Conservation (phyloP, 2,113 vertebrate species). For the Hyaena hyaena region DNA sequence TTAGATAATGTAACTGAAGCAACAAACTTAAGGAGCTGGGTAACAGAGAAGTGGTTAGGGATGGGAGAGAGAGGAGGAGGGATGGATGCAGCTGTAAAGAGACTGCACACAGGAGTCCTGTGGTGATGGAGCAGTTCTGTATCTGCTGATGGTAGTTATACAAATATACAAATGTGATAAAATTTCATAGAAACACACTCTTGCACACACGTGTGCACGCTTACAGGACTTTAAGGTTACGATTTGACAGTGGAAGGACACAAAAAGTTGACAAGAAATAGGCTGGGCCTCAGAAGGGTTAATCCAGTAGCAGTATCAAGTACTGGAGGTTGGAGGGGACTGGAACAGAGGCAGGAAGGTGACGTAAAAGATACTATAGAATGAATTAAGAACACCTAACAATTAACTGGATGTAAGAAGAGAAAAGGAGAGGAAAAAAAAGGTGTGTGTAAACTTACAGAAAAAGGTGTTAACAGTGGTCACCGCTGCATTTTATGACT, state of each 20-base stretch:
- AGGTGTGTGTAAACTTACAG: background rate
- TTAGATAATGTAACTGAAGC: background rate
- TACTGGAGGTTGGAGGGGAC: background rate
- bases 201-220: background rate
- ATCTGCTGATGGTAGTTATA: background rate
- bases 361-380: background rate
- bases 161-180: background rate
- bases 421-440: background rate
- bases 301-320: background rate
- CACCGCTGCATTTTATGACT: background rate
- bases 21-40: background rate
- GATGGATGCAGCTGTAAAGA: background rate
- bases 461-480: background rate
- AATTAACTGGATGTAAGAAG: background rate
- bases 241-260: background rate
- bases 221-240: background rate
- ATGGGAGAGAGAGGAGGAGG: too few relatives aligned
- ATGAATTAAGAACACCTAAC: background rate
- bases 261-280: background rate
- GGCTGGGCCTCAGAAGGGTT: too few relatives aligned
- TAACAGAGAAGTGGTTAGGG: background rate
- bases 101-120: background rate
- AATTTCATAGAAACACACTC: background rate
- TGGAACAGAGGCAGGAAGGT: background rate
- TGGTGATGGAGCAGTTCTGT: background rate